Percentiles rank a stretch among this genome's conserved stretches.
Conservation (phyloP, 2,888 invertebrate species). For the Perizoma flavofasciatum region DNA sequence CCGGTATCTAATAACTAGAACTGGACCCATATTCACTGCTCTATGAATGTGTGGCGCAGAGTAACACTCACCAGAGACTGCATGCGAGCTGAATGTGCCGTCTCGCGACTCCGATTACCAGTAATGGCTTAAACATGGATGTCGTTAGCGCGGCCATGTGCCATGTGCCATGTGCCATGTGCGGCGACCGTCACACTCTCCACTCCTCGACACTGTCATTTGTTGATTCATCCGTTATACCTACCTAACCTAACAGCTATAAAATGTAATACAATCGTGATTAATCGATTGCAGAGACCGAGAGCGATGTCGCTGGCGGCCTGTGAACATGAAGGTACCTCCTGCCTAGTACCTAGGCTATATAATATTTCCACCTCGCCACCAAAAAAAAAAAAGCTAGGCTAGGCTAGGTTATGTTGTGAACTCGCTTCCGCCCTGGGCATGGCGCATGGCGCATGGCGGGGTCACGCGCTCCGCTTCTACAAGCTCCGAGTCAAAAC, state of each 20-base stretch:
- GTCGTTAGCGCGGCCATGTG: slow-evolving; percentile 18
- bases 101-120: slow-evolving; percentile 36
- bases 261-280: background rate
- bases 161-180: background rate
- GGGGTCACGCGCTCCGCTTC: slow-evolving; percentile 1
- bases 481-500: slow-evolving; percentile 7
- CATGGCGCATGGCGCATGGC: background rate
- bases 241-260: no score
- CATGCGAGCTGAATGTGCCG: slow-evolving; percentile 24
- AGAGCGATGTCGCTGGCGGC: no score
- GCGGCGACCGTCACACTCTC: background rate
- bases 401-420: background rate
- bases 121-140: slow-evolving; percentile 33
- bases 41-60: background rate
- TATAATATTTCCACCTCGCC: no score
- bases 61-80: slow-evolving; percentile 25
- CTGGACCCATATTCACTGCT: background rate
- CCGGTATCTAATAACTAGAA: slow-evolving; percentile 2
- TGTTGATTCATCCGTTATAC: no score
- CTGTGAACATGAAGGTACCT: background rate
- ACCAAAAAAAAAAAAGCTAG: no score
- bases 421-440: background rate
- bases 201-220: background rate
- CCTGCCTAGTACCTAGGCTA: no score
- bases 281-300: background rate